Evolutionary conservation across 2,888 invertebrate species (phyloP), one percentile per base, ranked within the genome.

Genomic region (Acanthosoma haemorrhoidale): DNA sequence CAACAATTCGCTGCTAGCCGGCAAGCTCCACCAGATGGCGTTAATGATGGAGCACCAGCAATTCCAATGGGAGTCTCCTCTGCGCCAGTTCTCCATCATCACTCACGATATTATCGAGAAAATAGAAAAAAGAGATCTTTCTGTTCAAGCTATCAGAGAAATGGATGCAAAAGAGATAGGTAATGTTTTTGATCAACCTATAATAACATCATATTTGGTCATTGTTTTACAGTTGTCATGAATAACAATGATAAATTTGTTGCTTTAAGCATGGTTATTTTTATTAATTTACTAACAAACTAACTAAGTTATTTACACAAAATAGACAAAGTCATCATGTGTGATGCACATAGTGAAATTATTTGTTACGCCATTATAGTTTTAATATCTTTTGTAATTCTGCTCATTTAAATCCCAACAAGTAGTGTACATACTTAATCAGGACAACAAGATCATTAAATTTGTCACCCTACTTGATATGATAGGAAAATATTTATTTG

Each of bases 11-110:
- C 84, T 93, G 74, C 87, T 97, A 84, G 89, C 98, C 0, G 90
- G 88, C 0, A 83, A 94, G 5, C 88, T 97, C 74, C 84, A 99
- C 1, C 86, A 85, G 75, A 85, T 98, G 78, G 89, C 95, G 34
- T 95, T 96, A 82, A 94, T 94, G 89, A 84, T 99, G 73, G 97
- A 99, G 78, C 87, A 90, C 3, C 91, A 93, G 77, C 86, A 91
- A 75, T 99, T 98, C 98, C 87, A 88, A 75, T 88, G 87, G 78
- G 88, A 91, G 79, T 89, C 89, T 72, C 93, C 95, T 1, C 83
- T 99, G 79, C 82, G 92, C 11, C 97, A 97, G 81, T 94, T 92
- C 80, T 84, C 85, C 74, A 86, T 87, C 68, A 83, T 96, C 68
- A 85, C 88, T n/a, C 82, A 83, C 0, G 93, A 92, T 74, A 86